phyloP scores from a whole-genome alignment of 2,113 vertebrate genomes.

The Montifringilla adamsi region DNA sequence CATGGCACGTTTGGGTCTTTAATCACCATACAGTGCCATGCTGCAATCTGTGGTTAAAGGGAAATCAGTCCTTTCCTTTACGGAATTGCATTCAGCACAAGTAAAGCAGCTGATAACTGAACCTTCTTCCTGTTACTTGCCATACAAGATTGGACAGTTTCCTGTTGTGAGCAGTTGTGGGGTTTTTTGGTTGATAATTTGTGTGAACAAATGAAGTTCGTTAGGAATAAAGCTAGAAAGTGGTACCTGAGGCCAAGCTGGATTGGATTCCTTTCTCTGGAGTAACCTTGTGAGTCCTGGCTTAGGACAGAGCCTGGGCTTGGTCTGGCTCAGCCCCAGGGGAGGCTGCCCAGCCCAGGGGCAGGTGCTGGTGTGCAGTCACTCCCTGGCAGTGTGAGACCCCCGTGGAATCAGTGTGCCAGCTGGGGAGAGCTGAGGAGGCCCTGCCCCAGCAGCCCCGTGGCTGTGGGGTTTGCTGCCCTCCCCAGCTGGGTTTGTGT shows the following conservation, averaged over 20 bases:
- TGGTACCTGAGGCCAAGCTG: background rate
- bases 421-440: background rate
- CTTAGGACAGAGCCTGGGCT: background rate
- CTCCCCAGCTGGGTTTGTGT: background rate
- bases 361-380: background rate
- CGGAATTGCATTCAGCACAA: background rate
- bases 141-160: background rate
- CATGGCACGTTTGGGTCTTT: background rate
- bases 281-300: background rate
- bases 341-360: fast-evolving
- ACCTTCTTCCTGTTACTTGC: background rate
- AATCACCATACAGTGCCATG: fast-evolving
- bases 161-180: background rate
- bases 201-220: background rate
- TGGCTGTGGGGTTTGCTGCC: background rate
- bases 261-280: background rate
- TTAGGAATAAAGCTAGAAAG: background rate
- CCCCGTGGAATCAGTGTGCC: fast-evolving
- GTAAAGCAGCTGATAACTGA: background rate
- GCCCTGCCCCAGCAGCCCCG: background rate
- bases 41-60: background rate
- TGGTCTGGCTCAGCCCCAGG: background rate
- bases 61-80: background rate
- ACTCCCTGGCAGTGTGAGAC: fast-evolving
- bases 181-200: background rate